Percentiles rank a stretch among this genome's conserved stretches.
Evolutionary conservation across 2,797 vertebrate species (phyloP).

Genomic region (Apogon talboti): DNA sequence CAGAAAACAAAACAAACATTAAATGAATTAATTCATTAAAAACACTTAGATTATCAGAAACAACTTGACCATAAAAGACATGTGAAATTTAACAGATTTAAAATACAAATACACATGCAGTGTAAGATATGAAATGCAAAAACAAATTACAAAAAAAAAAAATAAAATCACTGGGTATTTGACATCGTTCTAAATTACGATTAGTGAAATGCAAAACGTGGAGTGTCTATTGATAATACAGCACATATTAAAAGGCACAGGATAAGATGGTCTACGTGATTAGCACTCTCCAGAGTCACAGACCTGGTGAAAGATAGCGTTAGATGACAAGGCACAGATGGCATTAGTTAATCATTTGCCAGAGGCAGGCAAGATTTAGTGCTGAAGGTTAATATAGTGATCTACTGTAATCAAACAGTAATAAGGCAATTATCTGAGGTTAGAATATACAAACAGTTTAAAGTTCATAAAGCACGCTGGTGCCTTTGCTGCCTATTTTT

Average conservation of each 20-base stretch:
- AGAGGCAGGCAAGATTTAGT: conserved; percentile 41
- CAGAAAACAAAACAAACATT: conserved; percentile 32
- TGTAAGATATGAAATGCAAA: conserved; percentile 41
- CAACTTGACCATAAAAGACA: conserved; percentile 10
- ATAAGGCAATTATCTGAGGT: conserved; percentile 34
- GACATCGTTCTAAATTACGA: not conserved
- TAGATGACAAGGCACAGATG: conserved; percentile 44
- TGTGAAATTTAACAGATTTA: conserved; percentile 18
- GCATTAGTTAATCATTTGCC: conserved; percentile 29
- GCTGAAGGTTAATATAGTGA: conserved; percentile 43
- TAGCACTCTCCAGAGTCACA: conserved; percentile 23
- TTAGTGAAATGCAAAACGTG: conserved; percentile 39
- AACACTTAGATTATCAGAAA: conserved; percentile 23
- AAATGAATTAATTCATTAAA: conserved; percentile 22
- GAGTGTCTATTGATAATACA: conserved; percentile 28
- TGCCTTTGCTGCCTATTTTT: not conserved
- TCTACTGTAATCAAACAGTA: conserved; percentile 55
- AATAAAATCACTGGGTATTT: not conserved
- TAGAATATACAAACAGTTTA: conserved; percentile 25
- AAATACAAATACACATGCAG: conserved; percentile 41
- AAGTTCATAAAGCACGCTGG: conserved; percentile 23
- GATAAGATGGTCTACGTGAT: conserved; percentile 14
- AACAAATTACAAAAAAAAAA: conserved; percentile 15
- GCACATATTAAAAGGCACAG: conserved; percentile 24
- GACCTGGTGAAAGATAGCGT: conserved; percentile 25